A percentile compares a stretch with the other conserved stretches of the same genome.
These are phyloP conservation scores for Numenius phaeopus DNA, from an alignment of 2,797 vertebrate species.

Conservation along the genomic window DNA sequence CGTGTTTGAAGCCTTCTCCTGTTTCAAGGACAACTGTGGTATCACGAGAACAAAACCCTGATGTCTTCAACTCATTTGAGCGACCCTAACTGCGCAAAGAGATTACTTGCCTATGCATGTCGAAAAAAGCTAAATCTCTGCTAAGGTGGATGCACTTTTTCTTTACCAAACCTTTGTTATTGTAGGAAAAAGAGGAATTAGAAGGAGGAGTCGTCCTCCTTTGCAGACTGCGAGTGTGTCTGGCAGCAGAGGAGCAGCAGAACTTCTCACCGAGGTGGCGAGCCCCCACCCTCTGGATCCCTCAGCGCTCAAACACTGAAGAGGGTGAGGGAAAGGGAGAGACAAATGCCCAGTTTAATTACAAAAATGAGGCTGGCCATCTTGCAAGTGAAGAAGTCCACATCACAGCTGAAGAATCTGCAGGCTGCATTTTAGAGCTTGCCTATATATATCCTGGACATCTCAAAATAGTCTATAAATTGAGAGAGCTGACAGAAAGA, in stretches of 20 bases:
- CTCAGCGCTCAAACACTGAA: not conserved
- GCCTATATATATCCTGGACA: conserved; percentile 53
- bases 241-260: not conserved
- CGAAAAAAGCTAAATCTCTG: not conserved
- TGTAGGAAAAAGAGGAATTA: not conserved
- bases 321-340: not conserved
- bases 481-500: not conserved
- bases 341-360: not conserved
- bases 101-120: fast-evolving
- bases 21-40: not conserved
- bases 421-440: conserved; percentile 5
- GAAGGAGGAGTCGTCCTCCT: not conserved
- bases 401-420: not conserved
- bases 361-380: not conserved
- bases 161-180: not conserved
- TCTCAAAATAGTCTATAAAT: not conserved
- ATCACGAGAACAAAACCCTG: not conserved
- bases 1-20: not conserved
- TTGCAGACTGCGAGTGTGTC: fast-evolving
- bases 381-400: not conserved
- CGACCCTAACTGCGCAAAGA: fast-evolving
- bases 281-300: no score
- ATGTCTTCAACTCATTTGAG: not conserved
- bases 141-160: not conserved
- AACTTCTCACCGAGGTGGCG: not conserved